Evolutionary conservation across 1,140 invertebrate genomes (phyloP), one percentile per base, ranked within the genome.

Genomic region (Nephila pilipes): DNA sequence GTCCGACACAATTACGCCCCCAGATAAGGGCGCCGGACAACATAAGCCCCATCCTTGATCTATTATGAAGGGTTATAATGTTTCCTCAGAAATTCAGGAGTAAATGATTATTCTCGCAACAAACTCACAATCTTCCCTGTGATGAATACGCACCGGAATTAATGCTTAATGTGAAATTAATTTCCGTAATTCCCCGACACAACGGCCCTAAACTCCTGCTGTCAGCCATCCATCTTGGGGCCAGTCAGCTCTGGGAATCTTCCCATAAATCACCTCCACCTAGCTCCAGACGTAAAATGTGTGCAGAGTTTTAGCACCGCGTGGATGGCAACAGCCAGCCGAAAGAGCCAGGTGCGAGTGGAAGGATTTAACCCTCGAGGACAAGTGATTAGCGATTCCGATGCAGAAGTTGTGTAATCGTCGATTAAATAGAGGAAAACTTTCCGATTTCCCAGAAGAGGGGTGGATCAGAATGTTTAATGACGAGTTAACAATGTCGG

Each of bases 101-200:
- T 60, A 29, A 85, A 85, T 85, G 83, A 58, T 85, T 57, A 85
- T 58, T 57, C 54, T 32, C 22, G 46, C 83, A 29, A 85, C 12
- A 60, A 58, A 75, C 29, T 60, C 58, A 22, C 58, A 60, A 60
- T 60, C 79, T 38, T 38, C 6, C 32, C 58, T 22, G 38, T 63
- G 69, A 89, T 89, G 63, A 89, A 89, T 57, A 57, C 25, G 36
- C n/a, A 22, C 46, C 69, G 46, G 38, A 89, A 89, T 89, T 60
- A 89, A 58, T 89, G 87, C 87, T 63, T 89, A 89, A 89, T 89
- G 87, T 79, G 87, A 89, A 89, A 89, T 89, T 89, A 89, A 89
- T 89, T 89, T 89, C 87, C 69, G 58, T 89, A 89, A 89, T 89
- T 89, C 87, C 60, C 22, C 16, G 36, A 79, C 87, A 89, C 65